phyloP scores from a whole-genome alignment of 2,113 vertebrate species.

The Conger conger region DNA sequence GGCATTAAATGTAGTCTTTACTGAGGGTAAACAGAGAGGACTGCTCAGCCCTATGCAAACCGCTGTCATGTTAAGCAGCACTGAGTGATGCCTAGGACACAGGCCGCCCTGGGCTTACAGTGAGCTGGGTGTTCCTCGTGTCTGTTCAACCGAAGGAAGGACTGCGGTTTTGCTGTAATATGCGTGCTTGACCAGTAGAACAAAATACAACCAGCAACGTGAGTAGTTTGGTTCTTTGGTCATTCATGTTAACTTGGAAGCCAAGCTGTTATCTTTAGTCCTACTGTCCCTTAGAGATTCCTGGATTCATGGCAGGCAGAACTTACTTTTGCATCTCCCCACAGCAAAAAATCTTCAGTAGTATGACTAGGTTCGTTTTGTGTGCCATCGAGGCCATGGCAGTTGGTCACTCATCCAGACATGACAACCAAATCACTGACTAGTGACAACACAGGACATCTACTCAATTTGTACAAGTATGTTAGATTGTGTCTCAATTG shows the following conservation, averaged over 20 bases:
- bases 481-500: background rate
- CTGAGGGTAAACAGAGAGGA: constrained; percentile 71
- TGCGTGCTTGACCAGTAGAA: background rate
- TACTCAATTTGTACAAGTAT: background rate
- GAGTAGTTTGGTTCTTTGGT: background rate
- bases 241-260: constrained; percentile 1
- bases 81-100: background rate
- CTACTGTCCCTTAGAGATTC: background rate
- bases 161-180: background rate
- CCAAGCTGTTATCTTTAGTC: background rate
- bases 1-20: constrained; percentile 67
- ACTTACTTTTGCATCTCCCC: background rate
- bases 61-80: constrained; percentile 41
- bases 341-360: background rate
- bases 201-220: background rate
- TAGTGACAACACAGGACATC: background rate
- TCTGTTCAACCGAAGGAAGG: background rate
- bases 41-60: constrained; percentile 23
- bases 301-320: background rate
- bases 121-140: background rate
- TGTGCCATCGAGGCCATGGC: too few relatives aligned
- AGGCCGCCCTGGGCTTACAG: background rate
- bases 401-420: background rate
- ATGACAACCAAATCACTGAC: background rate
- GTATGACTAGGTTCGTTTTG: background rate